Conservation (phyloP, 2,797 vertebrate genomes). For the Erethizon dorsatum region DNA sequence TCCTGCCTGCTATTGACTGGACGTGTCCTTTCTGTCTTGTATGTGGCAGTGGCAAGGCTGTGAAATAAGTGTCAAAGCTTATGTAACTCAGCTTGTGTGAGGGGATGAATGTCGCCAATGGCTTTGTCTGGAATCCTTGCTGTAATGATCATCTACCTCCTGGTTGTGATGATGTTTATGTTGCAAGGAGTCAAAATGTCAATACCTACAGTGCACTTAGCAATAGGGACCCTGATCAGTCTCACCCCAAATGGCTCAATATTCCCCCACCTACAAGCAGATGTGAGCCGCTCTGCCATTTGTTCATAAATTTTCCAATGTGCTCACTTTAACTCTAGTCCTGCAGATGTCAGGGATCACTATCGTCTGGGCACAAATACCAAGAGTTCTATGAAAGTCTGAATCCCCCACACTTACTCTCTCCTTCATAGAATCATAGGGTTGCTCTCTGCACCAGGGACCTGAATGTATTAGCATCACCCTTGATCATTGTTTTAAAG, state of each 20-base stretch:
- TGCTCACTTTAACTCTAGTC: neutral
- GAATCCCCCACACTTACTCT: neutral
- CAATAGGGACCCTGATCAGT: neutral
- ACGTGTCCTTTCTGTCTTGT: too few relatives aligned
- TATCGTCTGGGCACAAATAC: neutral
- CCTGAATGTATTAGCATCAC: neutral
- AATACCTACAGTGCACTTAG: neutral
- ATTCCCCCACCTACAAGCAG: neutral
- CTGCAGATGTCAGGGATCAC: neutral
- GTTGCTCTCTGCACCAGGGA: neutral
- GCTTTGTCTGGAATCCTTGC: neutral
- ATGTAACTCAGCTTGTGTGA: neutral
- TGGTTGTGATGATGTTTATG: too few relatives aligned
- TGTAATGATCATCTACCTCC: too few relatives aligned
- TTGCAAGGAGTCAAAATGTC: neutral
- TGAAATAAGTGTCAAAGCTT: neutral
- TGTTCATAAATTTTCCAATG: neutral
- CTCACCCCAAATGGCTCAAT: neutral
- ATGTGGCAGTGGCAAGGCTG: too few relatives aligned
- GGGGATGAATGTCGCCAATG: neutral
- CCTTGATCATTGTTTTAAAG: neutral
- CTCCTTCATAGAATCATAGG: neutral
- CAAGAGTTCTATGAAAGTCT: neutral
- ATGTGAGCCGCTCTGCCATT: neutral
- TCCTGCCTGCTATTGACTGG: too few relatives aligned